Evolutionary conservation across 1,140 invertebrate species (phyloP).

Genomic region (Centruroides vittatus): DNA sequence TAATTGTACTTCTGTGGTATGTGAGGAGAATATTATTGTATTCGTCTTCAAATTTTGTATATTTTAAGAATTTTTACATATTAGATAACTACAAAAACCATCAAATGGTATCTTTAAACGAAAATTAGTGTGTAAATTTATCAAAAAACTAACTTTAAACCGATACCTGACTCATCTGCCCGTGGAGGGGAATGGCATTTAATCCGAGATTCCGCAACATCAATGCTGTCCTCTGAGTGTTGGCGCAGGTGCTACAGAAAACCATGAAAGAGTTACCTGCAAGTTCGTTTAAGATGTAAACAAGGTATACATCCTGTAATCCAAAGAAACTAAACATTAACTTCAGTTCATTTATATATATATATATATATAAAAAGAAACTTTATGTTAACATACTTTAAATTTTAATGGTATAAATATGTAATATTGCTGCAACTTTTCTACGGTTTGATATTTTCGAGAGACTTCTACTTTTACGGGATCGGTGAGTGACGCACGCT

Average conservation of each 20-base stretch:
- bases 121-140: too few species aligned
- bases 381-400: constrained; percentile 45
- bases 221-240: constrained; percentile 73
- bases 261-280: constrained; percentile 95
- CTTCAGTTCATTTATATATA: too few species aligned
- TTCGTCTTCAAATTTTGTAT: too few species aligned
- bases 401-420: constrained; percentile 91
- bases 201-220: constrained; percentile 76
- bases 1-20: too few species aligned
- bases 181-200: constrained; percentile 87
- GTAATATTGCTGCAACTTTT: constrained; percentile 89
- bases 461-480: constrained; percentile 93
- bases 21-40: too few species aligned
- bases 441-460: constrained; percentile 95
- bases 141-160: background rate
- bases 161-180: constrained; percentile 69
- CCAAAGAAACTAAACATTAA: constrained; percentile 6
- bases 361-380: too few species aligned
- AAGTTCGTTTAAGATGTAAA: constrained; percentile 90
- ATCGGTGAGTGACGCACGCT: constrained; percentile 74
- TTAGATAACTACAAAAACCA: too few species aligned
- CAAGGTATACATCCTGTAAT: constrained; percentile 81
- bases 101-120: too few species aligned
- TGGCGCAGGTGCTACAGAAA: constrained; percentile 88
- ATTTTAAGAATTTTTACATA: too few species aligned